phyloP scores from a whole-genome alignment of 2,797 vertebrate genomes.

The Sebastiscus albofasciatus region DNA sequence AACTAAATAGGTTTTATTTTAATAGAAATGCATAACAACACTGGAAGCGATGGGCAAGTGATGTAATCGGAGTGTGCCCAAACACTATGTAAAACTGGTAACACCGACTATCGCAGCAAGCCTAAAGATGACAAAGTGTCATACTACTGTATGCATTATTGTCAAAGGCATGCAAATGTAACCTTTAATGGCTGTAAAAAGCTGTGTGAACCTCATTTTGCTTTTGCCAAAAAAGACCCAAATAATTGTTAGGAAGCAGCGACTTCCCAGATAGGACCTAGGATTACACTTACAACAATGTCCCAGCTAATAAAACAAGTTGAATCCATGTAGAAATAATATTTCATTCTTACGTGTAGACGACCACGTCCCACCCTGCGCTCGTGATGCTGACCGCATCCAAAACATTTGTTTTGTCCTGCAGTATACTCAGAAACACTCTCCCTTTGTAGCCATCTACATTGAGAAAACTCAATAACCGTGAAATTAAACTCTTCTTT shows the following conservation, averaged over 20 bases:
- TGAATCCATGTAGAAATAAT: neutral
- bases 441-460: neutral
- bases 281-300: neutral
- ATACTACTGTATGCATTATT: neutral
- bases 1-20: too few species aligned
- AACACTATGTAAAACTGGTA: too few species aligned
- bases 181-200: neutral
- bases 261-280: neutral
- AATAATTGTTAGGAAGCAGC: neutral
- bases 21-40: too few species aligned
- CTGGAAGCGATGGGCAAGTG: too few species aligned
- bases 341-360: neutral
- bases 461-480: constrained; percentile 46
- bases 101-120: too few species aligned
- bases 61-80: too few species aligned
- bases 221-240: neutral
- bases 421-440: neutral
- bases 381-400: neutral
- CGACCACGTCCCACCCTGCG: neutral
- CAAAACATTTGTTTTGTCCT: constrained; percentile 1
- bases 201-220: neutral
- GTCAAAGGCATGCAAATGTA: neutral
- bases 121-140: neutral
- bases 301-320: neutral
- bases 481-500: constrained; percentile 47